These are phyloP conservation scores for Penaeus chinensis DNA, from an alignment of 1,140 invertebrate species.

Conservation along the genomic window DNA sequence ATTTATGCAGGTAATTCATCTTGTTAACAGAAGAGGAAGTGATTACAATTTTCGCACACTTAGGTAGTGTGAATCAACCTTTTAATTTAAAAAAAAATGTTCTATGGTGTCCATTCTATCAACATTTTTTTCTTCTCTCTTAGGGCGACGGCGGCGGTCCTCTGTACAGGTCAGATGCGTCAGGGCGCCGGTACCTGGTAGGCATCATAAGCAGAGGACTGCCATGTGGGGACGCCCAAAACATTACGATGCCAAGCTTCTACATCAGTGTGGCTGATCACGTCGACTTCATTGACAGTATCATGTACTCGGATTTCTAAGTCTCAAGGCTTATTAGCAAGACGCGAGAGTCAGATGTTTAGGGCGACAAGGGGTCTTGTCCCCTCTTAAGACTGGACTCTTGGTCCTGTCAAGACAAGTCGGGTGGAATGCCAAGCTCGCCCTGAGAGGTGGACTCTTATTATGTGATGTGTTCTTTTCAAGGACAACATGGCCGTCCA, in stretches of 20 bases:
- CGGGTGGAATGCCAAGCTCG: too few relatives aligned
- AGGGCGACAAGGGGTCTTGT: too few relatives aligned
- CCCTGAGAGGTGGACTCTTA: too few relatives aligned
- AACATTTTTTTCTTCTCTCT: not conserved
- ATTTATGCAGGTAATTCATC: too few relatives aligned
- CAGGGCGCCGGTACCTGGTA: constrained; percentile 11
- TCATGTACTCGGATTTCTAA: not conserved
- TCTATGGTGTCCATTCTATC: not conserved
- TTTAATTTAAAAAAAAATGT: not conserved
- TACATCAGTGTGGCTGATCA: constrained; percentile 17
- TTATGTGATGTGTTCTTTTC: too few relatives aligned
- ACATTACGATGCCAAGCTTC: not conserved
- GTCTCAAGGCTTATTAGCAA: too few relatives aligned
- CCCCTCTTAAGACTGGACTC: too few relatives aligned
- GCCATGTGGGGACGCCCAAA: not conserved
- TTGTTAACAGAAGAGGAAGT: too few relatives aligned
- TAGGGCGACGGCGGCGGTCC: constrained; percentile 32
- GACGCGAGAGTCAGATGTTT: too few relatives aligned
- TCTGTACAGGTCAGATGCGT: not conserved
- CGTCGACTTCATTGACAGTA: constrained; percentile 16
- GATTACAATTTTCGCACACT: too few relatives aligned
- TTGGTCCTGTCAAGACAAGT: too few relatives aligned
- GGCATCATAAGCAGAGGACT: constrained; percentile 15
- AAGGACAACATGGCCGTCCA: too few relatives aligned
- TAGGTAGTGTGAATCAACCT: not conserved